These are phyloP conservation scores for Gambusia yucatana DNA, from an alignment of 2,797 vertebrate genomes.

Conservation along the genomic window DNA sequence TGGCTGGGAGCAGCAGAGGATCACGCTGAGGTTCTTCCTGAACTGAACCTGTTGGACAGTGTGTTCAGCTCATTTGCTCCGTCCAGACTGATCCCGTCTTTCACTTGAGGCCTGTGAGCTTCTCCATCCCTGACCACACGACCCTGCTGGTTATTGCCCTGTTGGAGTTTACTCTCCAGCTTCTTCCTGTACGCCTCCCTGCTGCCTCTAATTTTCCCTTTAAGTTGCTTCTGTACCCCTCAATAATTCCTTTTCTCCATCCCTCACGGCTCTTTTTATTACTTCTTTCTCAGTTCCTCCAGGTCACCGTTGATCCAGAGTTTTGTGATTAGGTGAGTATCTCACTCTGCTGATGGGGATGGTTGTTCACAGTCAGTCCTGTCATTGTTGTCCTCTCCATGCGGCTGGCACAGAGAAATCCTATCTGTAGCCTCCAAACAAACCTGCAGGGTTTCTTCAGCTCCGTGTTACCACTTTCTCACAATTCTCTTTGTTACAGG, in stretches of 20 bases:
- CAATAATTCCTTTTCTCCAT: background rate
- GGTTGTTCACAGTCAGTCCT: background rate
- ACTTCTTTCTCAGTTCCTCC: background rate
- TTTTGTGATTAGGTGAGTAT: background rate
- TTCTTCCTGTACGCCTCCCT: too few species aligned
- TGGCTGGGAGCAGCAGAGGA: too few species aligned
- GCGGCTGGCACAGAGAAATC: background rate
- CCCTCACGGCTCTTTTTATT: background rate
- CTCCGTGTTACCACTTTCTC: background rate
- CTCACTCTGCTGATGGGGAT: background rate
- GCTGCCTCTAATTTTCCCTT: background rate
- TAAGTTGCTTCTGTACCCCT: background rate
- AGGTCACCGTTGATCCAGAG: background rate
- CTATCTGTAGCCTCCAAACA: background rate
- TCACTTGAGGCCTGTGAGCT: background rate
- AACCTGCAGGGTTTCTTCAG: background rate
- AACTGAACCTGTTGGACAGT: too few species aligned
- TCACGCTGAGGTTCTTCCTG: too few species aligned
- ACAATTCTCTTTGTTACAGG: background rate
- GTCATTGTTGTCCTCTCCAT: background rate
- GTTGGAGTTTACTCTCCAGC: too few species aligned
- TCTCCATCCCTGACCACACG: too few species aligned
- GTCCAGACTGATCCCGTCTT: background rate
- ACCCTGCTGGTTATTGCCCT: too few species aligned
- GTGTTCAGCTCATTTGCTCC: background rate